Percentiles rank a stretch among this genome's conserved stretches.
Evolutionary conservation across 2,797 vertebrate species (phyloP).

Genomic region (Peromyscus nudipes): DNA sequence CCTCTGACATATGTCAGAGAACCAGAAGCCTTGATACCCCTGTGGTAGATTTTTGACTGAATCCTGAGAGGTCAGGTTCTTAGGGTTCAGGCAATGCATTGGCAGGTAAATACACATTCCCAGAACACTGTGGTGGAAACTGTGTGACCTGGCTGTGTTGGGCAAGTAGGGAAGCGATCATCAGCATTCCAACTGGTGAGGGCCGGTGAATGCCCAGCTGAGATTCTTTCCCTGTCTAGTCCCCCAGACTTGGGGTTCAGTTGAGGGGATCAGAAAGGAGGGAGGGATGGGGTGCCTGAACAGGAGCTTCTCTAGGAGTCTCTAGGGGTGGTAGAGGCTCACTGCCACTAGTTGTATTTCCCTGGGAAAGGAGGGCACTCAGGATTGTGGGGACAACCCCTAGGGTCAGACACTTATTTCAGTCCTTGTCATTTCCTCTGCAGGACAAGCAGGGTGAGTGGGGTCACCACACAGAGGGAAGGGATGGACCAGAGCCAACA

Average conservation of each 20-base stretch:
- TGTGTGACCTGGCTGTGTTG: accelerated
- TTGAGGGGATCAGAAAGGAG: background rate
- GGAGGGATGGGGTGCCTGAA: background rate
- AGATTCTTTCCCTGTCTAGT: background rate
- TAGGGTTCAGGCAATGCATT: background rate
- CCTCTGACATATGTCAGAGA: background rate
- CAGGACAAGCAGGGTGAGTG: constrained; percentile 57
- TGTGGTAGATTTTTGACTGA: background rate
- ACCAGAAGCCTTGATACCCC: background rate
- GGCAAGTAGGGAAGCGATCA: background rate
- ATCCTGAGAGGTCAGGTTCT: background rate
- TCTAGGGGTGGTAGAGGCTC: background rate
- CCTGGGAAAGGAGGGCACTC: background rate
- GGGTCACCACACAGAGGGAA: constrained; percentile 79
- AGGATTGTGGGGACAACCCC: background rate
- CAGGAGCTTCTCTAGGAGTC: background rate
- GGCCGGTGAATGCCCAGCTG: background rate
- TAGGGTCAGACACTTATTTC: constrained; percentile 76
- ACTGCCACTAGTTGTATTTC: background rate
- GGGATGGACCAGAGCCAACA: constrained; percentile 1
- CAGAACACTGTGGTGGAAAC: background rate
- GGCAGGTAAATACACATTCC: background rate
- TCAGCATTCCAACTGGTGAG: background rate
- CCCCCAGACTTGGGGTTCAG: background rate
- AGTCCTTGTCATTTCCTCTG: constrained; percentile 74